These are phyloP conservation scores for Linnaemya vulpina DNA, from an alignment of 2,888 invertebrate species.

Conservation along the genomic window DNA sequence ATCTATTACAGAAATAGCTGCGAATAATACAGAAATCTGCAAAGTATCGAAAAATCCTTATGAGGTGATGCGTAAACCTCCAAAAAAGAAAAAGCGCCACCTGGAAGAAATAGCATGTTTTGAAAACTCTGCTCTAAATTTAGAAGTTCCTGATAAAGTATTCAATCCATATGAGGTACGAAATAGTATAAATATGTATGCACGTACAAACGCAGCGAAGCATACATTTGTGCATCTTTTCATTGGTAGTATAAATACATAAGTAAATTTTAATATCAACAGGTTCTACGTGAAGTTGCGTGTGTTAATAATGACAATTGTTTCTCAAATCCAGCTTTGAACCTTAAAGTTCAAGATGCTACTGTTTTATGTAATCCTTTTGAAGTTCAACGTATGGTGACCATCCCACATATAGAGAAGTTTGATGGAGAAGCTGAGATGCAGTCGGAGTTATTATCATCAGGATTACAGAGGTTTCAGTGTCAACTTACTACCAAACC, in stretches of 20 bases:
- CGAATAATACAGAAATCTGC: constrained; percentile 41
- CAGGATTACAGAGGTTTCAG: constrained; percentile 72
- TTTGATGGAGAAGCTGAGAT: constrained; percentile 75
- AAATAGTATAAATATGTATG: background rate
- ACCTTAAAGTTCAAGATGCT: constrained; percentile 79
- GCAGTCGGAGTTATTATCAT: constrained; percentile 73
- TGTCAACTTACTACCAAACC: constrained; percentile 68
- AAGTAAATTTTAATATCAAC: constrained; percentile 1
- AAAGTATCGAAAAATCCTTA: constrained; percentile 77
- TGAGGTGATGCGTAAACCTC: constrained; percentile 82
- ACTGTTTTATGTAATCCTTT: constrained; percentile 80
- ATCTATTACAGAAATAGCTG: constrained; percentile 79
- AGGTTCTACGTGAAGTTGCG: constrained; percentile 76
- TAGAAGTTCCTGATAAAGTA: constrained; percentile 81
- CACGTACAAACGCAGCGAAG: background rate
- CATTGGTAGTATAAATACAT: background rate
- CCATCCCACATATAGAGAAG: constrained; percentile 48
- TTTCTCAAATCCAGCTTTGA: constrained; percentile 81
- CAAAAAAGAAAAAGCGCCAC: constrained; percentile 81
- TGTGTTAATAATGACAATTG: constrained; percentile 73
- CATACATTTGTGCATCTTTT: background rate
- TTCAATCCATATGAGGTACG: constrained; percentile 83
- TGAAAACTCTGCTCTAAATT: constrained; percentile 82
- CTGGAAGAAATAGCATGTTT: constrained; percentile 79
- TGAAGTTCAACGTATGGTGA: constrained; percentile 78